Conservation (phyloP, 2,113 vertebrate species). For the Hoplias malabaricus region DNA sequence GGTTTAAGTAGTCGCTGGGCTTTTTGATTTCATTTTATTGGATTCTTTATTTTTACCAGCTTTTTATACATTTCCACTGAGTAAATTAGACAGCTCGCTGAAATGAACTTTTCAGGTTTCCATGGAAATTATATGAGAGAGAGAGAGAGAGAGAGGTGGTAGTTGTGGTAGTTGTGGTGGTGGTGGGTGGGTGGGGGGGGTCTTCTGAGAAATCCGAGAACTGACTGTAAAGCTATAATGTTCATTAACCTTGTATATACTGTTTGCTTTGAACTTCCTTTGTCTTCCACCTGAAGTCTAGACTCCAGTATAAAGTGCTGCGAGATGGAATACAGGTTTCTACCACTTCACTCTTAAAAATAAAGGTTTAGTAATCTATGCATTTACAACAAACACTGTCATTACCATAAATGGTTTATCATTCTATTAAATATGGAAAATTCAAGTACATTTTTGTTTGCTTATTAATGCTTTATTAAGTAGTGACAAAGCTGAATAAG, state of each 20-base stretch:
- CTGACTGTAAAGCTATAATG: not conserved
- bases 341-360: too few relatives aligned
- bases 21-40: constrained; percentile 57
- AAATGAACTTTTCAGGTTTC: constrained; percentile 62
- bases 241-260: not conserved
- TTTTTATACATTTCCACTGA: constrained; percentile 64
- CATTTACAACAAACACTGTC: too few relatives aligned
- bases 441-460: too few relatives aligned
- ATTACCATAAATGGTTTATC: too few relatives aligned
- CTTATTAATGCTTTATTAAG: too few relatives aligned
- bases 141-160: not conserved
- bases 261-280: not conserved
- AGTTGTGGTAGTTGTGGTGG: not conserved
- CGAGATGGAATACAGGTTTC: too few relatives aligned
- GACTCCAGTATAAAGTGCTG: not conserved
- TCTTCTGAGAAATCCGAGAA: constrained; percentile 11
- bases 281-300: not conserved
- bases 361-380: too few relatives aligned
- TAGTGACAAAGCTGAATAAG: too few relatives aligned
- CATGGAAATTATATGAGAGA: constrained; percentile 36
- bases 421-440: too few relatives aligned
- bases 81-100: constrained; percentile 60
- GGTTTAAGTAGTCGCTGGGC: constrained; percentile 53
- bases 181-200: not conserved
- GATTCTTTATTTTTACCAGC: constrained; percentile 55